Conservation (phyloP, 2,888 invertebrate species). For the Tipula lateralis region DNA sequence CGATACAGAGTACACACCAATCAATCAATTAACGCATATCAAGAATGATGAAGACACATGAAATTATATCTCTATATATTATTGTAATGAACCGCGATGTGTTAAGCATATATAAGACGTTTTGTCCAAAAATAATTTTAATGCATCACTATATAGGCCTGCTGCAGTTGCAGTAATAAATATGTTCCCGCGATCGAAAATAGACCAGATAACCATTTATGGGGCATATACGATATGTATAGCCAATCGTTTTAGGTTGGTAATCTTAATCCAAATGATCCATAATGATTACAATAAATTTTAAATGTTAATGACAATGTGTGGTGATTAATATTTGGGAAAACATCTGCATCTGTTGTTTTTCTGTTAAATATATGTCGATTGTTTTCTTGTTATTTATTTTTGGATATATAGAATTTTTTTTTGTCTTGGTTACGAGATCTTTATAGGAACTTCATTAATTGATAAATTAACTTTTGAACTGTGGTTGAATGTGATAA, state of each 20-base stretch:
- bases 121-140: not conserved
- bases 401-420: not conserved
- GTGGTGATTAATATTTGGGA: not conserved
- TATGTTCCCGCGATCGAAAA: not conserved
- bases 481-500: not conserved
- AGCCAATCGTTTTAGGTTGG: not conserved
- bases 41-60: not conserved
- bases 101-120: not conserved
- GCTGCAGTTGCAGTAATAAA: not conserved
- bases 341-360: not conserved
- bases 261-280: not conserved
- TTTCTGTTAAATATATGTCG: not conserved
- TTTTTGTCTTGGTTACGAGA: no score
- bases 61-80: not conserved
- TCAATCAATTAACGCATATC: not conserved
- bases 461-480: slow-evolving; percentile 24
- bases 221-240: not conserved
- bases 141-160: not conserved
- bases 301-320: not conserved
- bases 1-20: not conserved
- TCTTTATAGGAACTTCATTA: not conserved
- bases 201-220: not conserved
- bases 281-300: not conserved
- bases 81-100: not conserved
- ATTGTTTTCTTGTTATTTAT: not conserved